A percentile compares a stretch with the other conserved stretches of the same genome.
Conservation (phyloP, 1,140 invertebrate species). For the Adelges cooleyi region DNA sequence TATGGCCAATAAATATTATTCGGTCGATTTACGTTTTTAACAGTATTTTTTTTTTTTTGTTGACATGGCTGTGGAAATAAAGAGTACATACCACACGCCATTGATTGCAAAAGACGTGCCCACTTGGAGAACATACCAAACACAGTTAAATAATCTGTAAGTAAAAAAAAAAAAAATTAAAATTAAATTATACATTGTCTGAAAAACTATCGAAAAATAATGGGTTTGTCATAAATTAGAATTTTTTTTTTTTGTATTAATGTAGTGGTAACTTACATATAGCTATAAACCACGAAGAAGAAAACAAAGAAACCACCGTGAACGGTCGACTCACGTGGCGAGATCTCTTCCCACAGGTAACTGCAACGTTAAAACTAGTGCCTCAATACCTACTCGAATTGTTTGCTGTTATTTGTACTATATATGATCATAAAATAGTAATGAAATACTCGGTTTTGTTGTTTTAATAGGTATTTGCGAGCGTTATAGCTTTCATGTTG, state of each 20-base stretch:
- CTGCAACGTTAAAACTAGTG: no score
- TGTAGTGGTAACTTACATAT: background rate
- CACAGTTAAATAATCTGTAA: background rate
- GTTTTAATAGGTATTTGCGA: slow-evolving; percentile 21
- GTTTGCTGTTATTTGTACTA: no score
- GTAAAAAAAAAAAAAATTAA: background rate
- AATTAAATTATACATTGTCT: no score
- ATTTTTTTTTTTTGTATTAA: background rate
- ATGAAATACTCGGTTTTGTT: no score
- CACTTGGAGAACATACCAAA: background rate
- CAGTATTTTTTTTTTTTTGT: no score
- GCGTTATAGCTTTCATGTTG: slow-evolving; percentile 29
- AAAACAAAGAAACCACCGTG: background rate
- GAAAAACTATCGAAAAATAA: no score
- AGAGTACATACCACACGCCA: background rate
- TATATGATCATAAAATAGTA: no score
- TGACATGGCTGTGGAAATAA: background rate
- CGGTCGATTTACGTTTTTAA: no score
- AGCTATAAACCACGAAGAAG: background rate
- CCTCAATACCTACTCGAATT: no score
- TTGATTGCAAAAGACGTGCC: background rate
- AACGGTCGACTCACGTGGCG: background rate
- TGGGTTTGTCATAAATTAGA: no score
- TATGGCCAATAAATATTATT: no score
- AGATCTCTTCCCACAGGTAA: slow-evolving; percentile 11